Base-by-base conservation (phyloP, 92 coral and sea anemone species). In the Parazoanthus atlanticus region DNA sequence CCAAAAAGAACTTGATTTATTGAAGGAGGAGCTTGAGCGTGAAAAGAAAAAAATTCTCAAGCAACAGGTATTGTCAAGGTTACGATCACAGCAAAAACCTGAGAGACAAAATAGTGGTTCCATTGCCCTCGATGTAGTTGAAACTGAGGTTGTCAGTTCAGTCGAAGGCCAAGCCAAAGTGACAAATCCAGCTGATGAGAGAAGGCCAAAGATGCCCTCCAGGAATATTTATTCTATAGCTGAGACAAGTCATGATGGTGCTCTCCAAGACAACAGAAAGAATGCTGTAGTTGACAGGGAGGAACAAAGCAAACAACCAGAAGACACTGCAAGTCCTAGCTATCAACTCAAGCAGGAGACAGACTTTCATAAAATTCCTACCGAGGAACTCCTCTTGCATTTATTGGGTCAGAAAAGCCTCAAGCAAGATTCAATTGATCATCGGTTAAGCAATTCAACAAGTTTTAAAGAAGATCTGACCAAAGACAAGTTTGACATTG, bases 201-300 rank as follows among this genome's bases (percentile, higher is more conserved):
- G 91, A 34, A 89, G 91, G 46, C 91, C 93, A 9, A 61, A 88
- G 32, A 43, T 91, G 89, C 94, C 94, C 3, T 81, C 90, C 30
- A 93, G 98, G 88, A 89, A 93, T 78, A 93, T 90, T 90, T 93
- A 90, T 88, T 91, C 96, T 41, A 88, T 95, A 23, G 85, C 91
- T 19, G 94, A 95, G 86, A 82, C 89, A 58, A 90, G 93, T 67
- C 81, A 43, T 56, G 93, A 78, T 54, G 75, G 81, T 89, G 80
- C n/a, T 74, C 82, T 89, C 31, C 74, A 85, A 65, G 83, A 87
- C 36, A 36, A n/a, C 7, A 61, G 19, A 43, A 61, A 10, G 15
- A 32, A 70, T 29, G 75, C 64, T 36, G 88, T 80, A n/a, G 69
- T 33, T 46, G 23, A 61, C 41, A 28, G 41, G 29, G 69, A 46